Percentiles rank a stretch among this genome's conserved stretches.
These are phyloP conservation scores for Festucalex cinctus DNA, from an alignment of 2,113 vertebrate species.

Conservation along the genomic window DNA sequence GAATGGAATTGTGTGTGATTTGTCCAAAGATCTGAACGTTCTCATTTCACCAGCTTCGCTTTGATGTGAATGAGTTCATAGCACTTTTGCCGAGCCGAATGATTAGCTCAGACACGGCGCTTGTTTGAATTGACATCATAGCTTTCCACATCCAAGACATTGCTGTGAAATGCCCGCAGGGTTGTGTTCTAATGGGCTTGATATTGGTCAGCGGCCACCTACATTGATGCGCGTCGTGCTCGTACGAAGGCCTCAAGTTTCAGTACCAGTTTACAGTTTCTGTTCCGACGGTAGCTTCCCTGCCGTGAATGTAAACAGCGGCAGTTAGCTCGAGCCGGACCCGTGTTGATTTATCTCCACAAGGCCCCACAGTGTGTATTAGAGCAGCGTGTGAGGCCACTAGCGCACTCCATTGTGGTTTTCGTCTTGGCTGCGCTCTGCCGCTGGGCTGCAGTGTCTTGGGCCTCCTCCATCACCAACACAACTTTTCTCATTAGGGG, in stretches of 20 bases:
- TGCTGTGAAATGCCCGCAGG: background rate
- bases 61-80: background rate
- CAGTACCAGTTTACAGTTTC: slow-evolving; percentile 65
- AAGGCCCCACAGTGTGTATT: slow-evolving; percentile 59
- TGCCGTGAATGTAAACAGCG: slow-evolving; percentile 43
- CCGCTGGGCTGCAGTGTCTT: slow-evolving; percentile 65
- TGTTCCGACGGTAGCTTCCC: slow-evolving; percentile 46
- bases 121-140: slow-evolving; percentile 16
- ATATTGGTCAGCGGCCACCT: slow-evolving; percentile 22
- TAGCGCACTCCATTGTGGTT: slow-evolving; percentile 65
- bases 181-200: background rate
- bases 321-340: slow-evolving; percentile 58
- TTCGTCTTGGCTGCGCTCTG: slow-evolving; percentile 60
- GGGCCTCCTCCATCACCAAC: slow-evolving; percentile 69
- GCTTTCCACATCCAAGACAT: slow-evolving; percentile 3
- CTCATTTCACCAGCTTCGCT: background rate
- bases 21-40: slow-evolving; percentile 8
- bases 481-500: slow-evolving; percentile 74
- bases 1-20: background rate
- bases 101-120: slow-evolving; percentile 3
- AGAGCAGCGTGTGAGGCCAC: slow-evolving; percentile 64
- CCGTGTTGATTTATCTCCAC: slow-evolving; percentile 64
- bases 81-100: background rate
- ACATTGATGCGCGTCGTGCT: slow-evolving; percentile 36
- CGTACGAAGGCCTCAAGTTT: slow-evolving; percentile 55